Base-by-base conservation (phyloP, 2,797 vertebrate species). In the Aulostomus chinensis region DNA sequence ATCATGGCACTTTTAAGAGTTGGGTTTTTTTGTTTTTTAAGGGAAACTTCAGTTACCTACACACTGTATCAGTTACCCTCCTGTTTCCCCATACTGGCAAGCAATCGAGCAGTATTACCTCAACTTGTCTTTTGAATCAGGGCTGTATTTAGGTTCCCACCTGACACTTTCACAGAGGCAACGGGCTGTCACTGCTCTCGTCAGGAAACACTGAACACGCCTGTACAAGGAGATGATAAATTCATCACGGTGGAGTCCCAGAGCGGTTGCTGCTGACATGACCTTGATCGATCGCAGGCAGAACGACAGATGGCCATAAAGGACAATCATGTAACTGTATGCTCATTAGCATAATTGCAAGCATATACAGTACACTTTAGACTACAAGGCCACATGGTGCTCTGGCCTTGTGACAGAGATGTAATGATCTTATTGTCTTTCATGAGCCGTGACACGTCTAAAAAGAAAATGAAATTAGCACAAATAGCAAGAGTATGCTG, bases 281-380 rank as follows among this genome's bases (percentile, higher is more conserved):
- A 87, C 83, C 84, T 88, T 89, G 84, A 90, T 89, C 74, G 80
- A 89, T 84, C 53, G 42, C 79, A 70, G 68, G 78, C 69, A 56
- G 60, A 71, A 52, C 74, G 69, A 68, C 89, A 90, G 90, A 90
- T 90, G 88, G 88, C 78, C 70, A 83, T 87, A 88, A 89, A 89
- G 88, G 80, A 86, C 80, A 57, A 81, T 89, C 78, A 67, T 86
- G 83, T 89, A 77, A 83, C 78, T 70, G 67, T 78, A 67, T 3
- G 35, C 65, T 70, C 68, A 88, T 90, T 89, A 88, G 74, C 86
- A 90, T 89, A 87, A 82, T 68, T 6, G 11, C 60, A 72, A 65
- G 79, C 78, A 75, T 51, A 80, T 76, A 83, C 43, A 36, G 47
- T 64, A 37, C 25, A 48, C 57, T 53, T 63, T 20, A 26, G 15